These are phyloP conservation scores for Hesperophylax magnus DNA, from an alignment of 1,140 invertebrate species.

Conservation along the genomic window DNA sequence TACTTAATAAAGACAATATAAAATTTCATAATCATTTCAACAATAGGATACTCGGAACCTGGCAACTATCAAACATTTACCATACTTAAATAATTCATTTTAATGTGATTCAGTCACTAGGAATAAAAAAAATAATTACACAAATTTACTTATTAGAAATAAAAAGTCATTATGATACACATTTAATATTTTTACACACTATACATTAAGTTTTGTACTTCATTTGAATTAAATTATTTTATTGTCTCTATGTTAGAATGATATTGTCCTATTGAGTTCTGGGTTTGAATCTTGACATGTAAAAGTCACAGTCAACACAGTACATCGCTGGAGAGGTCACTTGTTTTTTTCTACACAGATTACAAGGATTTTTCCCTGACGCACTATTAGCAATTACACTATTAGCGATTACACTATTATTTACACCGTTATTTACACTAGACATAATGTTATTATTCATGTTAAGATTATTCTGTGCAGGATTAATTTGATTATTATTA, in stretches of 20 bases:
- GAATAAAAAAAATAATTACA: slow-evolving; percentile 34
- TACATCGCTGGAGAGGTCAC: slow-evolving; percentile 83
- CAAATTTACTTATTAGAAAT: slow-evolving; percentile 2
- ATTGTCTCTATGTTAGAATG: neutral
- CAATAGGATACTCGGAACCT: slow-evolving; percentile 28
- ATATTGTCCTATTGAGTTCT: slow-evolving; percentile 58
- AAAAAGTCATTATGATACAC: slow-evolving; percentile 15
- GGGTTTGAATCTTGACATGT: slow-evolving; percentile 88
- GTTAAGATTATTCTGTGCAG: slow-evolving; percentile 48
- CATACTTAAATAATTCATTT: neutral
- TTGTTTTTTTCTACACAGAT: slow-evolving; percentile 87
- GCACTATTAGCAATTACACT: slow-evolving; percentile 60
- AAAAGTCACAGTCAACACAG: slow-evolving; percentile 92
- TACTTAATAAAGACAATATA: slow-evolving; percentile 12
- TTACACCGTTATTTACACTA: slow-evolving; percentile 49
- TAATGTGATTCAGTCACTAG: slow-evolving; percentile 24
- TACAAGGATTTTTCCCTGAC: slow-evolving; percentile 76
- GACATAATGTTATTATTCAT: slow-evolving; percentile 25
- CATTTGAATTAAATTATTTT: slow-evolving; percentile 7
- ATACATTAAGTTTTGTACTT: slow-evolving; percentile 32
- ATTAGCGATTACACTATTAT: slow-evolving; percentile 47
- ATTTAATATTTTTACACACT: slow-evolving; percentile 32
- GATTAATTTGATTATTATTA: slow-evolving; percentile 49
- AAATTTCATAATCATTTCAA: slow-evolving; percentile 29
- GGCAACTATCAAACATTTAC: slow-evolving; percentile 10